Conservation (phyloP, 2,888 invertebrate genomes). For the Rotaria macrura region DNA sequence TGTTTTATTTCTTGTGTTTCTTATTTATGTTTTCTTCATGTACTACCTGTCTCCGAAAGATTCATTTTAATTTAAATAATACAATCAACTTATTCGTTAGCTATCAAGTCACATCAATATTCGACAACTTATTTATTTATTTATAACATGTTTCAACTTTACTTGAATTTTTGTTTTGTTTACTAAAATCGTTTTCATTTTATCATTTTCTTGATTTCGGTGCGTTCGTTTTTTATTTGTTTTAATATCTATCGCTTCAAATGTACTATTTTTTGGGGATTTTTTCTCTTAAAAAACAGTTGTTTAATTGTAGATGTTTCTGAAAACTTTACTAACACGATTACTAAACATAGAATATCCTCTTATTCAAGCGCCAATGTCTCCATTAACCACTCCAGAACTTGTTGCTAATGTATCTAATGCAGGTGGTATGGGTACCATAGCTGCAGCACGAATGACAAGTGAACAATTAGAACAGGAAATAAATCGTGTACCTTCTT, state of each 20-base stretch:
- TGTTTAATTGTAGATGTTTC: neutral
- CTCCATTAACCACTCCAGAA: neutral
- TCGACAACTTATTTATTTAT: neutral
- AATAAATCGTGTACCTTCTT: neutral
- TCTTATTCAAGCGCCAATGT: slow-evolving; percentile 2
- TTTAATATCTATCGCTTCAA: neutral
- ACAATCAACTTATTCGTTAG: no score
- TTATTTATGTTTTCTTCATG: neutral
- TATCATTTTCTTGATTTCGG: no score
- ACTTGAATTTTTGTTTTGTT: no score
- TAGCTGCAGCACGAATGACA: neutral
- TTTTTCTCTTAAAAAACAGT: neutral
- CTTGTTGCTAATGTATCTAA: slow-evolving; percentile 4
- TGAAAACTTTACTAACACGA: neutral
- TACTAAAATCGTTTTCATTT: no score
- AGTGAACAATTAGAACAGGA: neutral
- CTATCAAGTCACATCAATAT: no score
- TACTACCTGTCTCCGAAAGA: neutral
- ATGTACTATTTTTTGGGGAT: neutral
- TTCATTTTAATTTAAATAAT: neutral
- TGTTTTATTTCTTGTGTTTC: neutral
- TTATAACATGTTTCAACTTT: neutral
- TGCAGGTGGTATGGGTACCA: neutral
- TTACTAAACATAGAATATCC: neutral
- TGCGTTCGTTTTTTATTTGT: neutral